phyloP scores from a whole-genome alignment of 1,140 invertebrate species.

The Idris sp. region DNA sequence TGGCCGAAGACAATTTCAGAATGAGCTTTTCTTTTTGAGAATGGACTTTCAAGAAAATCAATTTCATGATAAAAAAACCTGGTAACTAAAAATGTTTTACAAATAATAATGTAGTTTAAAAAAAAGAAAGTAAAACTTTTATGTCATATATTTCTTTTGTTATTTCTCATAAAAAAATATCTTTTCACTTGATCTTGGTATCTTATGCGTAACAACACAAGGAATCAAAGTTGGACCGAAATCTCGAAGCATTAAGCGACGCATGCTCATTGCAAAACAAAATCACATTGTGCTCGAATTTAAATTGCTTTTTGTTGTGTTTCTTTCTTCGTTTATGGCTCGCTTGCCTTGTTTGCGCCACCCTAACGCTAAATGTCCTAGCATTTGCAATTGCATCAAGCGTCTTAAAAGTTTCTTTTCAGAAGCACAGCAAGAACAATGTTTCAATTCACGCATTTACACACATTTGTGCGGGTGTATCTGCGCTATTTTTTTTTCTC shows the following conservation, averaged over 20 bases:
- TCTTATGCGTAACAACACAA: slow-evolving; percentile 36
- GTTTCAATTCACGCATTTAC: slow-evolving; percentile 31
- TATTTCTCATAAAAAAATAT: too few relatives aligned
- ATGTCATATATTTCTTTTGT: too few relatives aligned
- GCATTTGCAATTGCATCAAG: slow-evolving; percentile 52
- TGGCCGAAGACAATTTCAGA: too few relatives aligned
- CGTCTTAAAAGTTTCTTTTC: slow-evolving; percentile 45
- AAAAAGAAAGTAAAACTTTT: too few relatives aligned
- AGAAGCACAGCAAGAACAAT: slow-evolving; percentile 34
- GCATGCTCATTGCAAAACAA: slow-evolving; percentile 37
- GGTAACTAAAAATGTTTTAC: too few relatives aligned
- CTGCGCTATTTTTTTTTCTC: slow-evolving; percentile 28
- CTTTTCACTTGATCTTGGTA: too few relatives aligned
- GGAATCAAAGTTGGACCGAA: slow-evolving; percentile 5
- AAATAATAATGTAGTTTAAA: too few relatives aligned
- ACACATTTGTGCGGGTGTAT: slow-evolving; percentile 27
- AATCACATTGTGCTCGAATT: slow-evolving; percentile 50
- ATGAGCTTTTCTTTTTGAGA: too few relatives aligned
- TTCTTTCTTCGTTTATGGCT: slow-evolving; percentile 26
- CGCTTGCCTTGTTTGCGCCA: slow-evolving; percentile 27
- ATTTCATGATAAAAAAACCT: too few relatives aligned
- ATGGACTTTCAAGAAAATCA: too few relatives aligned
- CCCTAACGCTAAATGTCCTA: slow-evolving; percentile 47
- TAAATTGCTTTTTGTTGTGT: slow-evolving; percentile 42
- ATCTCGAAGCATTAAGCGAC: slow-evolving; percentile 7